Base-by-base conservation (phyloP, 2,797 vertebrate genomes). In the Heteromormyrus szaboi region DNA sequence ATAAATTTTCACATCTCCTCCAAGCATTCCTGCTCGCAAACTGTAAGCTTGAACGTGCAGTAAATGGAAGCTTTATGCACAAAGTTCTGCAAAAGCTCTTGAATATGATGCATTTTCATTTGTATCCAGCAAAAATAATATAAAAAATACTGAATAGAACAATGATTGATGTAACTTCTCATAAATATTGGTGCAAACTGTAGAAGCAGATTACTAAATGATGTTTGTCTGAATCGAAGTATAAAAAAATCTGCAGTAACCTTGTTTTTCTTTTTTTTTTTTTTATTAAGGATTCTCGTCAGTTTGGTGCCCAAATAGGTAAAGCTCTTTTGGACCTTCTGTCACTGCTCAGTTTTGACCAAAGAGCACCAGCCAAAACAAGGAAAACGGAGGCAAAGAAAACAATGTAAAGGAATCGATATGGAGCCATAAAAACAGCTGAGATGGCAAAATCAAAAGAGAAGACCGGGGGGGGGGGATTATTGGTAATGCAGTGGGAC, bases 1-100 rank as follows among this genome's bases (percentile, higher is more conserved):
- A 95, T 98, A 86, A 96, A 96, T 91, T 97, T 99, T 91, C 97
- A 99, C 90, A 94, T 99, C 93, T 97, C 97, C 0, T 96, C 97
- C 96, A 98, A 97, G 90, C 93, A 95, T 90, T 98, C 97, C 0
- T 97, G 97, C 93, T 91, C 94, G 62, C 94, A 96, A 51, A 99
- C 98, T 88, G 98, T 99, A 90, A 91, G 93, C 90, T 54, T 29
- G 19, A 46, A 29, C 8, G 54, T 44, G 6, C 17, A 76, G 33
- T 7, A 76, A 41, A 76, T 76, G 33, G 33, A 76, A 41, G 68
- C 14, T 33, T 68, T 68, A 65, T 65, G 22, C 59, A 65, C 7
- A 72, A 72, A 33, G 12, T 37, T 37, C 11, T 37, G 11, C 68
- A 33, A 33, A 72, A 33, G 33, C 59, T 48, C 11, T 46, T 22